Evolutionary conservation across 1,140 invertebrate species (phyloP), one percentile per base, ranked within the genome.

Genomic region (Halotydeus destructor): DNA sequence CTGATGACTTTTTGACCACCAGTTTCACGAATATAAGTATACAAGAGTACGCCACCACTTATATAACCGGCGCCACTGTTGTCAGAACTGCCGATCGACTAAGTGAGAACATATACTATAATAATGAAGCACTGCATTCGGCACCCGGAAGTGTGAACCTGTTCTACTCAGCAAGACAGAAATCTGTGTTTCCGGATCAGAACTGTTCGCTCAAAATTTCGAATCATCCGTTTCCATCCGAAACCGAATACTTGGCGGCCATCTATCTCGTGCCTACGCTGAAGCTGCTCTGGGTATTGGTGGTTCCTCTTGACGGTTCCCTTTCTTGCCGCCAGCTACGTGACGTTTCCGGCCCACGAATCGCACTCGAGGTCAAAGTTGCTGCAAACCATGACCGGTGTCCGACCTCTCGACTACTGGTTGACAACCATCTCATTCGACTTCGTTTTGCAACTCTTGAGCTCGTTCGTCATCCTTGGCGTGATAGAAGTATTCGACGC

Each of bases 311-410:
- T 53, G 18, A 43, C 47, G 1, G 43, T 52, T 9, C 32, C 51
- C 9, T 54, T 49, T 31, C 24, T 53, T 1, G 44, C 49, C 28
- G 38, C 44, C 12, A 43, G 38, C 30, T 52, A 49, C 38, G 39
- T 50, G 14, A 35, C 50, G 23, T 40, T 53, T 23, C 47, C 51
- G 0, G 40, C 47, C 9, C 47, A 54, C 23, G 52, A 54, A 27
- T 26, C 45, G 16, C 30, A 41, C 21, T 40, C 52, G 27, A 54
- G 51, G 37, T 49, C 43, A 22, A 32, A 19, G 25, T 21, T 27
- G 27, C 25, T 42, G 14, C 11, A 14, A 9, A 5, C 34, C 8
- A 26, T 36, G 4, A 11, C n/a, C n/a, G n/a, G n/a, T n/a, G n/a
- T n/a, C n/a, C n/a, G n/a, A n/a, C n/a, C n/a, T n/a, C n/a, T n/a